Evolutionary conservation across 2,888 invertebrate species (phyloP).

Genomic region (Smittia sp.): DNA sequence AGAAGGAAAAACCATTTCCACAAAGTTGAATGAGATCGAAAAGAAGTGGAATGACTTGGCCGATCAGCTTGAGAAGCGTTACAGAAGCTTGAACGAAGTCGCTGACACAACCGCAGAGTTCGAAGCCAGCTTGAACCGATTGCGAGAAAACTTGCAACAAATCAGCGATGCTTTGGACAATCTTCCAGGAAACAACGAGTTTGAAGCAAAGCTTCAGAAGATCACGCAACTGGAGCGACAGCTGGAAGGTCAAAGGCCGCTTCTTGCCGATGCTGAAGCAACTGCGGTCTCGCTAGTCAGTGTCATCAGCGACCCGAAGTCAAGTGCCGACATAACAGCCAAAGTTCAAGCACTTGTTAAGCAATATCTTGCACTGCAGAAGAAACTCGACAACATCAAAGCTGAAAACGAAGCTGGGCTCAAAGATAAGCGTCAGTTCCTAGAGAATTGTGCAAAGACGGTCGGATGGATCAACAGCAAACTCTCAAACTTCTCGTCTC

Average conservation of each 20-base stretch:
- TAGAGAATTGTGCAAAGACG: slow-evolving; percentile 82
- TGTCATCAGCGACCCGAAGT: slow-evolving; percentile 85
- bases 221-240: slow-evolving; percentile 84
- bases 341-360: slow-evolving; percentile 81
- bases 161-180: slow-evolving; percentile 86
- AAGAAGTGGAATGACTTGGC: slow-evolving; percentile 80
- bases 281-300: slow-evolving; percentile 84
- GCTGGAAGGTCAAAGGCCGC: slow-evolving; percentile 81
- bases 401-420: slow-evolving; percentile 85
- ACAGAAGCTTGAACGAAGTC: slow-evolving; percentile 82
- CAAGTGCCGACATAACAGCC: slow-evolving; percentile 84
- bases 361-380: slow-evolving; percentile 82
- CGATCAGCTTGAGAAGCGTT: slow-evolving; percentile 80
- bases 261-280: slow-evolving; percentile 81
- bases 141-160: slow-evolving; percentile 81
- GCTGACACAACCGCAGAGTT: slow-evolving; percentile 91
- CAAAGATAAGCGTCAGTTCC: slow-evolving; percentile 86
- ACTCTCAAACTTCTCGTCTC: slow-evolving; percentile 70
- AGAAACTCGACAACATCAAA: slow-evolving; percentile 84
- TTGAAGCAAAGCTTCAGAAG: slow-evolving; percentile 82
- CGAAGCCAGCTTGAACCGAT: slow-evolving; percentile 78
- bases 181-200: slow-evolving; percentile 74
- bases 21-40: slow-evolving; percentile 69
- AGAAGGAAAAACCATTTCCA: slow-evolving; percentile 65
- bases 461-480: slow-evolving; percentile 87